Percentiles rank a stretch among this genome's conserved stretches.
Conservation (phyloP, 2,888 invertebrate species). For the Bombylius major region DNA sequence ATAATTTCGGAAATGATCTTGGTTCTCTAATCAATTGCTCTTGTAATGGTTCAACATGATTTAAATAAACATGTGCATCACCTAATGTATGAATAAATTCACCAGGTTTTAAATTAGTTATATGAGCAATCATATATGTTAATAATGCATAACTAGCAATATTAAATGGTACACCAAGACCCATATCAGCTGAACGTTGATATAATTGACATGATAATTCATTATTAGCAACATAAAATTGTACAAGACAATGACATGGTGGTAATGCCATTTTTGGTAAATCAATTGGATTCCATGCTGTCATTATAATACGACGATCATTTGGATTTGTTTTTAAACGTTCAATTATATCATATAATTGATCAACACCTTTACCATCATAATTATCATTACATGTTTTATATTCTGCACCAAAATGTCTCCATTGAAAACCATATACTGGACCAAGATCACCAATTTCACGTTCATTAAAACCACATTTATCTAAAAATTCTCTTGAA, state of each 20-base stretch:
- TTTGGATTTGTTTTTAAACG: slow-evolving; percentile 68
- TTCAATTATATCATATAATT: slow-evolving; percentile 66
- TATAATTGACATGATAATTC: slow-evolving; percentile 87
- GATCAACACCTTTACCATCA: slow-evolving; percentile 75
- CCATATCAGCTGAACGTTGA: slow-evolving; percentile 96
- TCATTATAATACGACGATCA: slow-evolving; percentile 82
- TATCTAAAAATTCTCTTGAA: slow-evolving; percentile 77
- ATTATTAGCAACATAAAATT: slow-evolving; percentile 78
- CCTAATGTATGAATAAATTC: slow-evolving; percentile 92
- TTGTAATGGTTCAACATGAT: slow-evolving; percentile 73
- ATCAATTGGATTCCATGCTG: slow-evolving; percentile 90
- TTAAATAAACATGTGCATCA: slow-evolving; percentile 88
- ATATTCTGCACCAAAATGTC: slow-evolving; percentile 91
- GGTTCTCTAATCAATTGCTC: slow-evolving; percentile 70
- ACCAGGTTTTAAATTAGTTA: slow-evolving; percentile 81
- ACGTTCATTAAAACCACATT: slow-evolving; percentile 66
- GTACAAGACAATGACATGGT: slow-evolving; percentile 89
- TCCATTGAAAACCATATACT: slow-evolving; percentile 97
- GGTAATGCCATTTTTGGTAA: slow-evolving; percentile 87
- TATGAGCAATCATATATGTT: slow-evolving; percentile 91
- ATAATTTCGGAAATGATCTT: slow-evolving; percentile 67
- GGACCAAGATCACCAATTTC: slow-evolving; percentile 94
- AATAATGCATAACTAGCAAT: slow-evolving; percentile 92
- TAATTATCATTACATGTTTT: slow-evolving; percentile 71
- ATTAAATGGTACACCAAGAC: slow-evolving; percentile 96